These are phyloP conservation scores for Enhydra lutris DNA, from an alignment of 2,113 vertebrate genomes.

Conservation along the genomic window DNA sequence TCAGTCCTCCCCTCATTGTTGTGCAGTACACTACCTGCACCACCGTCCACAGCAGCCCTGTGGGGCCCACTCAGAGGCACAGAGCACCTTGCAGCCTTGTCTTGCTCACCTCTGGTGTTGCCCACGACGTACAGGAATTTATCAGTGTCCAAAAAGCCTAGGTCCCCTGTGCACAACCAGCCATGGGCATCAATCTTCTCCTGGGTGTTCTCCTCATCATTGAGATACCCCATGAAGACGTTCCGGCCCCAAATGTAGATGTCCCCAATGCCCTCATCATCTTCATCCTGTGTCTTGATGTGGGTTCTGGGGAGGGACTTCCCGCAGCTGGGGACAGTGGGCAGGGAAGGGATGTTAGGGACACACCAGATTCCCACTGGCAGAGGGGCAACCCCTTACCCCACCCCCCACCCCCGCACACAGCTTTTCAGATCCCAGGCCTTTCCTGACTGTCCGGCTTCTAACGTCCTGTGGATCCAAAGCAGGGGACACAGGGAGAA, in stretches of 20 bases:
- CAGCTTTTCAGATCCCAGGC: no score
- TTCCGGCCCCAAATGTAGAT: slow-evolving; percentile 53
- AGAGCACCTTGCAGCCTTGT: background rate
- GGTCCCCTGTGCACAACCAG: slow-evolving; percentile 18
- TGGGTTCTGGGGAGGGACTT: background rate
- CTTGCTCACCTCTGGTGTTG: background rate
- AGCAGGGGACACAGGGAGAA: background rate
- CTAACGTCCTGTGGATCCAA: background rate
- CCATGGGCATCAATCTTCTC: background rate
- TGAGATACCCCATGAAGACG: slow-evolving; percentile 65
- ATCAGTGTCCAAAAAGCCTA: background rate
- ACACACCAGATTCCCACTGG: background rate
- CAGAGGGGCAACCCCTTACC: no score
- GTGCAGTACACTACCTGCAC: background rate
- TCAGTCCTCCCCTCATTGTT: background rate
- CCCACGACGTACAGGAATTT: slow-evolving; percentile 7
- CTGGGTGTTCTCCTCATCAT: background rate
- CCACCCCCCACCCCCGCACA: no score
- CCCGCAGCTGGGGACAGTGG: slow-evolving; percentile 7
- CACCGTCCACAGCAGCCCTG: background rate
- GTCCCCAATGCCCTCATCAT: background rate
- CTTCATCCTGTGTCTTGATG: background rate
- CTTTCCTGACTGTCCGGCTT: background rate
- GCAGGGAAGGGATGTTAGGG: background rate
- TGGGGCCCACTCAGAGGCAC: background rate